These are phyloP conservation scores for Spheniscus humboldti DNA, from an alignment of 2,797 vertebrate genomes.

Conservation along the genomic window DNA sequence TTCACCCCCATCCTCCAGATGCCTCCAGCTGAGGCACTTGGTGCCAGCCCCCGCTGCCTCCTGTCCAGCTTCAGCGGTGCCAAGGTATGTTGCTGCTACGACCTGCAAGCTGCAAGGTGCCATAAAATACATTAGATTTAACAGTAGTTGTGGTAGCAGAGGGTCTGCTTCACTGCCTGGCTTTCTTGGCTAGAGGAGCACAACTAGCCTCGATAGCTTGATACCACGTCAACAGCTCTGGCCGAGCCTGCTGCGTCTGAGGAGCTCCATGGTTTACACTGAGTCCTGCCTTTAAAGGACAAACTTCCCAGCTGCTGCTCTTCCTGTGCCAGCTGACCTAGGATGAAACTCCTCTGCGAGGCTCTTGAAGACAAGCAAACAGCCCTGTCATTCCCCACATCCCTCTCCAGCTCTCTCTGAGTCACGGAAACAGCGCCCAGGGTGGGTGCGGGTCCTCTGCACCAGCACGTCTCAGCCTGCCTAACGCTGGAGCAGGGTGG, in stretches of 20 bases:
- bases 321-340: background rate
- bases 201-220: background rate
- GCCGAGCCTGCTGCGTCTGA: accelerated
- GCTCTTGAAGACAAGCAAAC: background rate
- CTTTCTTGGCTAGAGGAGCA: background rate
- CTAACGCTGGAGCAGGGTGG: accelerated
- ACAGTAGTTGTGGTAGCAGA: background rate
- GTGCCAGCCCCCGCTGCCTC: background rate
- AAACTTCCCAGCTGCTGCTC: background rate
- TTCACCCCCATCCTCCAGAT: background rate
- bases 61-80: background rate
- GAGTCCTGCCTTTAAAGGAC: slow-evolving; percentile 11
- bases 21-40: background rate
- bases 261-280: background rate
- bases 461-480: background rate
- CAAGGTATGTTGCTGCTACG: background rate
- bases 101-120: background rate
- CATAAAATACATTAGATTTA: background rate
- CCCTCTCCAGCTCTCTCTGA: background rate
- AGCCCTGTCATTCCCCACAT: background rate
- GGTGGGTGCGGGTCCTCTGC: background rate
- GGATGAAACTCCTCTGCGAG: background rate
- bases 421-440: accelerated
- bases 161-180: background rate
- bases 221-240: accelerated